These are phyloP conservation scores for Dermochelys coriacea DNA, from an alignment of 2,797 vertebrate species.

Conservation along the genomic window DNA sequence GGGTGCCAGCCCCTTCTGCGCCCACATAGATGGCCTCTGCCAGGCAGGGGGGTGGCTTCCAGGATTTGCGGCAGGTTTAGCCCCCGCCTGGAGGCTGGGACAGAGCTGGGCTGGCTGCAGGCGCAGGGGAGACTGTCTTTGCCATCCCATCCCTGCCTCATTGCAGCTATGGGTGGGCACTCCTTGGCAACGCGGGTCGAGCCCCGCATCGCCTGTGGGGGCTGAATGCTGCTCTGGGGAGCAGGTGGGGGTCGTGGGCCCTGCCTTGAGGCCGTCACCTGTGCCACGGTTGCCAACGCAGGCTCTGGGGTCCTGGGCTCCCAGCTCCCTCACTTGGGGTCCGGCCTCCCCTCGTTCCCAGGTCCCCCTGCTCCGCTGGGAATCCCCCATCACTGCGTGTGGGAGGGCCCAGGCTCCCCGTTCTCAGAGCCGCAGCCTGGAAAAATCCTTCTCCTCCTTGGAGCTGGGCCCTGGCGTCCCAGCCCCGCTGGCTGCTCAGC, in stretches of 20 bases:
- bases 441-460: slow-evolving; percentile 9
- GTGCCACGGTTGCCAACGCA: not conserved
- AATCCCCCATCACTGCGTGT: not conserved
- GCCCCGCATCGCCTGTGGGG: not conserved
- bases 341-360: not conserved
- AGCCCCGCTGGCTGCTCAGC: not conserved
- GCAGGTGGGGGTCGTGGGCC: not conserved
- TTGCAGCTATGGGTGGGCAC: not conserved
- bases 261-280: not conserved
- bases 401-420: slow-evolving; percentile 1
- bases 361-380: not conserved
- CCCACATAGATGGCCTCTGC: not conserved
- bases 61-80: no score
- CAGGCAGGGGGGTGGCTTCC: no score
- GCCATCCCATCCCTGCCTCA: no score
- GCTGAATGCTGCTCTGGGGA: not conserved
- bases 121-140: not conserved
- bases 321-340: not conserved
- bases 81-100: no score
- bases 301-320: not conserved
- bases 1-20: not conserved
- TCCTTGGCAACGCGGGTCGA: not conserved
- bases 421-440: slow-evolving; percentile 58
- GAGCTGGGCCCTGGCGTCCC: not conserved
- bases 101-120: not conserved